These are phyloP conservation scores for Agrotis segetum DNA, from an alignment of 2,888 invertebrate species.

Conservation along the genomic window DNA sequence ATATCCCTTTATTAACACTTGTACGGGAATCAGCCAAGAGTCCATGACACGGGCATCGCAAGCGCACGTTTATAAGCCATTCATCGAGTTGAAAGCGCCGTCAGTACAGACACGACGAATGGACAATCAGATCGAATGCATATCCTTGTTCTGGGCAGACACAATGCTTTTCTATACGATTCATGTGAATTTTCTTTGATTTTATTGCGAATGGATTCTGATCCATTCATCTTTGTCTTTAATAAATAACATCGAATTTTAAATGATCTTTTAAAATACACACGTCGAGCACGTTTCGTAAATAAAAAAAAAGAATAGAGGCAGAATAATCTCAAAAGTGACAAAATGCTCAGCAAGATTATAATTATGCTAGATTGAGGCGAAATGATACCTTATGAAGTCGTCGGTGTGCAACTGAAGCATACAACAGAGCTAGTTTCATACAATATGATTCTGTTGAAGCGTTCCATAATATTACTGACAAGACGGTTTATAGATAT, in stretches of 20 bases:
- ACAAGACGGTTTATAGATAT: background rate
- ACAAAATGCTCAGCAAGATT: background rate
- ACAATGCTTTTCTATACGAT: slow-evolving; percentile 12
- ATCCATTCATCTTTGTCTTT: background rate
- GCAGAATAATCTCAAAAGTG: background rate
- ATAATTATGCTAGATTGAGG: background rate
- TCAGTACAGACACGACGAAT: slow-evolving; percentile 72
- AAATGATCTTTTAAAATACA: background rate
- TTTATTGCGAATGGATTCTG: background rate
- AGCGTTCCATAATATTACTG: background rate
- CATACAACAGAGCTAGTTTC: background rate
- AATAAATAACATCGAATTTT: background rate
- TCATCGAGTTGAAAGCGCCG: slow-evolving; percentile 80
- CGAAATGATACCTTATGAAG: too few relatives aligned
- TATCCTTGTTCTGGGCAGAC: slow-evolving; percentile 49
- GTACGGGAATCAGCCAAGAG: slow-evolving; percentile 71
- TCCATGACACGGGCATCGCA: slow-evolving; percentile 47
- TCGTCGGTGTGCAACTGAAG: background rate
- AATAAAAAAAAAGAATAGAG: background rate
- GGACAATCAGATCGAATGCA: slow-evolving; percentile 71
- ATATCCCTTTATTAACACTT: slow-evolving; percentile 75
- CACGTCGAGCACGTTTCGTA: background rate
- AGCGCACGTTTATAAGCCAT: slow-evolving; percentile 81
- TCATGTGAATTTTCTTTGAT: background rate
- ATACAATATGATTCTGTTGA: slow-evolving; percentile 9